phyloP scores from a whole-genome alignment of 2,113 vertebrate species.

The Origma solitaria region DNA sequence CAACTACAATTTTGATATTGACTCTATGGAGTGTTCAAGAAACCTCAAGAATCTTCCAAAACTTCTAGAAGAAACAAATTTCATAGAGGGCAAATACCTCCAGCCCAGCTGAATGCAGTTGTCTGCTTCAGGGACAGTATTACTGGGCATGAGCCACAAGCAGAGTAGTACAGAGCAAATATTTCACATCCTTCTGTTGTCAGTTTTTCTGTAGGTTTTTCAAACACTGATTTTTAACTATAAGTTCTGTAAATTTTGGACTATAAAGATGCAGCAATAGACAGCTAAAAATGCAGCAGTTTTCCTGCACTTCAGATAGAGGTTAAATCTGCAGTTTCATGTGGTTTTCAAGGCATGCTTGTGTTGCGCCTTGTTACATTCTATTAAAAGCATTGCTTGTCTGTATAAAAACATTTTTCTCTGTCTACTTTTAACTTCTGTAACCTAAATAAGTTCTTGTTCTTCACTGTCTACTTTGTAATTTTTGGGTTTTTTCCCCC shows the following conservation, averaged over 20 bases:
- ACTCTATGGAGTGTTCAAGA: background rate
- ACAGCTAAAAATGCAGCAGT: background rate
- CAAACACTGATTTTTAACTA: background rate
- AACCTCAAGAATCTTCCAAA: background rate
- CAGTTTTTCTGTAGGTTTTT: background rate
- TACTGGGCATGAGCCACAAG: background rate
- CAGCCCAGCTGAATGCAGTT: background rate
- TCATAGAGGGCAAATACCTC: background rate
- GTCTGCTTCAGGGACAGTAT: background rate
- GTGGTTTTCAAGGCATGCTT: background rate
- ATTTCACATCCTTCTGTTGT: background rate
- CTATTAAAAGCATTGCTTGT: background rate
- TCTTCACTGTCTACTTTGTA: background rate
- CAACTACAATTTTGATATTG: background rate
- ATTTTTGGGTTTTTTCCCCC: background rate
- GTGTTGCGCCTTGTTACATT: background rate
- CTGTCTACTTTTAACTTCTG: background rate
- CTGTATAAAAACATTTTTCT: background rate
- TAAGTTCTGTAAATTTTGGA: background rate
- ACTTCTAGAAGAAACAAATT: background rate
- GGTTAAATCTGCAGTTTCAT: background rate
- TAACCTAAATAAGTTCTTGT: background rate
- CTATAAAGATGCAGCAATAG: background rate
- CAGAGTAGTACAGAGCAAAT: background rate
- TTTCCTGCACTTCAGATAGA: background rate